phyloP scores from a whole-genome alignment of 2,797 vertebrate genomes.

The Falco cherrug region DNA sequence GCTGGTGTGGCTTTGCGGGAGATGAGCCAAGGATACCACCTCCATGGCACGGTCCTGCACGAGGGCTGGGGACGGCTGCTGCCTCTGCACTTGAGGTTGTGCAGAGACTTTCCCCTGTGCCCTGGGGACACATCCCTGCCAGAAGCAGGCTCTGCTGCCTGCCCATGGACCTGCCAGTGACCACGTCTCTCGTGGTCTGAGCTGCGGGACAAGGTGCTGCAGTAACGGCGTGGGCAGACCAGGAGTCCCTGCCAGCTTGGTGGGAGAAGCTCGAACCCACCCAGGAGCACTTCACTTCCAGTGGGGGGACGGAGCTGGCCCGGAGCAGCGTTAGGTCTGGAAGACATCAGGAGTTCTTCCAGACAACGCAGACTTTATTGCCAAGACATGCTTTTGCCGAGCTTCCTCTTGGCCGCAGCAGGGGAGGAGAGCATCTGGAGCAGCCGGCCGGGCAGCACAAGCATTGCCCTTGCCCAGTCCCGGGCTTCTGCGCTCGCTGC shows the following conservation, averaged over 20 bases:
- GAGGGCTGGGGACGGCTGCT: neutral
- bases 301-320: neutral
- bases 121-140: neutral
- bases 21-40: neutral
- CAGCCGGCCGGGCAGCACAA: neutral
- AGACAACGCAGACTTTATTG: neutral
- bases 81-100: neutral
- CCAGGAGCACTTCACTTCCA: neutral
- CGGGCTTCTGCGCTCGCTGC: neutral
- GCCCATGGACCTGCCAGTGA: neutral
- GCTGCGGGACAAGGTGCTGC: accelerated
- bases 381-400: neutral
- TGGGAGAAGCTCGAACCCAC: neutral
- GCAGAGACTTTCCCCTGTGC: neutral
- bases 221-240: accelerated
- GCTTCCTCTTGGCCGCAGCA: neutral
- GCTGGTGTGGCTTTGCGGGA: neutral
- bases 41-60: neutral
- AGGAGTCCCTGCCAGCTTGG: neutral
- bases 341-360: constrained; percentile 14
- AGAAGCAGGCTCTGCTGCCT: neutral
- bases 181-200: neutral
- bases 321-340: neutral
- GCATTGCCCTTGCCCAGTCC: neutral
- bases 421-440: neutral